A percentile compares a stretch with the other conserved stretches of the same genome.
Conservation (phyloP, 2,888 invertebrate species). For the Trissolcus japonicus region DNA sequence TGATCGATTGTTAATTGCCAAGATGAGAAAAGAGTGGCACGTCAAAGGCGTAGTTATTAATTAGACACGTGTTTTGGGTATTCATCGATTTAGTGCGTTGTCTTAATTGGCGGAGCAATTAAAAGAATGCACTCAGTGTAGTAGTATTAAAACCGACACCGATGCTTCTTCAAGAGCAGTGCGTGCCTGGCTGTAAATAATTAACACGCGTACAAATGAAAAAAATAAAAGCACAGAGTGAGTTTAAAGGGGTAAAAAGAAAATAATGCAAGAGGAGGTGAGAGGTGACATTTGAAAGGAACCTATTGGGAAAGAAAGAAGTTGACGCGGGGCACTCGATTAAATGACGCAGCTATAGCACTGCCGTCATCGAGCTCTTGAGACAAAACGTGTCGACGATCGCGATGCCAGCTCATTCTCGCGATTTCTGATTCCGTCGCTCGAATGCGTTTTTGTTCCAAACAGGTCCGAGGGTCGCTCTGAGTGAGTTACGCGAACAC, state of each 20-base stretch:
- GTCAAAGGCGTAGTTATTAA: constrained; percentile 65
- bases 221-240: constrained; percentile 13
- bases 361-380: constrained; percentile 30
- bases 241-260: constrained; percentile 11
- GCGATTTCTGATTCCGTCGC: constrained; percentile 34
- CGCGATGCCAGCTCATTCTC: constrained; percentile 33
- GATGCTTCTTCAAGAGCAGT: constrained; percentile 23
- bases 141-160: constrained; percentile 25
- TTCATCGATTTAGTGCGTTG: constrained; percentile 64
- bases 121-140: constrained; percentile 65
- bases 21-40: constrained; percentile 38
- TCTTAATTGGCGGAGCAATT: constrained; percentile 74
- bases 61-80: constrained; percentile 72
- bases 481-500: constrained; percentile 16
- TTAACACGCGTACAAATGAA: constrained; percentile 55
- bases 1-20: constrained; percentile 50
- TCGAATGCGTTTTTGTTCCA: constrained; percentile 36
- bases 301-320: constrained; percentile 7
- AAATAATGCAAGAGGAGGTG: background rate
- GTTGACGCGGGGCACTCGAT: constrained; percentile 38
- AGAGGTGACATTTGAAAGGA: constrained; percentile 23
- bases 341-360: constrained; percentile 47
- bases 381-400: constrained; percentile 57
- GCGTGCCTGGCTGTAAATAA: constrained; percentile 54
- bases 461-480: constrained; percentile 28